These are phyloP conservation scores for Phrynocephalus guinanensis DNA, from an alignment of 2,797 vertebrate genomes.

Conservation along the genomic window DNA sequence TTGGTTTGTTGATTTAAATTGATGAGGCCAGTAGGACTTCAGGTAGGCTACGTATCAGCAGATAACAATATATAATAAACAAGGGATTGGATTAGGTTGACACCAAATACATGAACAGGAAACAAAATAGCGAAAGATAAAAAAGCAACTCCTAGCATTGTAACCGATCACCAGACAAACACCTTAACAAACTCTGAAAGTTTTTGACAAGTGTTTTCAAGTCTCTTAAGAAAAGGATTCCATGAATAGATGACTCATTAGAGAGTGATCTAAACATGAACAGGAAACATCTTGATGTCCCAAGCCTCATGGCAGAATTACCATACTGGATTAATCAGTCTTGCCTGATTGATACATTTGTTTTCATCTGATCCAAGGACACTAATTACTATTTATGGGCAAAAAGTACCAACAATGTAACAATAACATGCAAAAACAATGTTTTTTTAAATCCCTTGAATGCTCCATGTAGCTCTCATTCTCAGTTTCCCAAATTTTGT, in stretches of 20 bases:
- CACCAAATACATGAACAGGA: too few species aligned
- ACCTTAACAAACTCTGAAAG: neutral
- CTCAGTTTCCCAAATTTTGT: too few species aligned
- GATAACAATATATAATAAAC: neutral
- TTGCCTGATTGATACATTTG: too few species aligned
- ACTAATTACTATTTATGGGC: too few species aligned
- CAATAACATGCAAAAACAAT: too few species aligned
- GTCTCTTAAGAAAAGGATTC: neutral
- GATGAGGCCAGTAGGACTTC: neutral
- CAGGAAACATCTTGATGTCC: neutral
- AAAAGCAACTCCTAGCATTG: neutral
- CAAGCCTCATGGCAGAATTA: too few species aligned
- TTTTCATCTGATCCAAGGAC: too few species aligned
- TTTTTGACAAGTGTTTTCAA: neutral
- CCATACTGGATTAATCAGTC: too few species aligned
- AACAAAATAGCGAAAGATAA: neutral
- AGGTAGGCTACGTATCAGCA: too few species aligned
- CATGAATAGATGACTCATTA: neutral
- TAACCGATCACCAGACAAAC: neutral
- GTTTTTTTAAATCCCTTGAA: too few species aligned
- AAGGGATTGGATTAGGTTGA: neutral
- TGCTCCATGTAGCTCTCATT: too few species aligned
- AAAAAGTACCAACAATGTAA: too few species aligned
- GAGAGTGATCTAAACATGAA: neutral
- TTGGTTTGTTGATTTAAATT: neutral